Base-by-base conservation (phyloP, 1,140 invertebrate species). In the Melipona quadrifasciata region DNA sequence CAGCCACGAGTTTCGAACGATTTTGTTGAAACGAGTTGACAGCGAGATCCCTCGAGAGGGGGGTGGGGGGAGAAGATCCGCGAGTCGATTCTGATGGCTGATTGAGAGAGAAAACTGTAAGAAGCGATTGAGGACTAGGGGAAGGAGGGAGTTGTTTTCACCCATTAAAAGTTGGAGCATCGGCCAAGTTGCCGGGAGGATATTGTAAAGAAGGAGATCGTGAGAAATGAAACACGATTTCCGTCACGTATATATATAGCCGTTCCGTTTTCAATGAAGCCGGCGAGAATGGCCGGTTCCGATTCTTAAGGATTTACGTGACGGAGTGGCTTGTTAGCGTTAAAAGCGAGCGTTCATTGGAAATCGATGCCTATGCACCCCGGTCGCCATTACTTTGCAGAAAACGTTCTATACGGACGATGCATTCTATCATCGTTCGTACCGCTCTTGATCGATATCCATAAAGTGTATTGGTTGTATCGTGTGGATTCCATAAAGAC, bases 201-300 rank as follows among this genome's bases (percentile, higher is more conserved):
- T 27, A 77, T 83, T 70, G 53, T 61, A 58, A 83, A 68, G 74
- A 78, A 39, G 61, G 70, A 77, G 39, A 47, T 47, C 74, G 74
- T 68, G 81, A 83, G 81, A 83, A 83, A 70, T 83, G 81, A 83
- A 77, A 83, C 73, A 83, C 73, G 81, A 77, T 83, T 83, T 78
- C 53, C 53, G 12, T 55, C 34, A 14, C 27, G 51, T 83, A 70
- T 68, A 65, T 68, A 65, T 74, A 65, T 65, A 58, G 77, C 34
- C n/a, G 24, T 67, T 10, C 19, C 64, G 72, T 47, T 83, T 68
- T 19, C 27, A 84, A 14, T 67, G 68, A 70, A 4, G 53, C 4
- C 58, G 57, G 74, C 19, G 77, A 80, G 78, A 67, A 80, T 71
- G 58, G 51, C 61, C 78, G 39, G 58, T 58, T 80, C 57, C 83